phyloP scores from a whole-genome alignment of 2,888 invertebrate genomes.

The Rotaria magnacalcarata region DNA sequence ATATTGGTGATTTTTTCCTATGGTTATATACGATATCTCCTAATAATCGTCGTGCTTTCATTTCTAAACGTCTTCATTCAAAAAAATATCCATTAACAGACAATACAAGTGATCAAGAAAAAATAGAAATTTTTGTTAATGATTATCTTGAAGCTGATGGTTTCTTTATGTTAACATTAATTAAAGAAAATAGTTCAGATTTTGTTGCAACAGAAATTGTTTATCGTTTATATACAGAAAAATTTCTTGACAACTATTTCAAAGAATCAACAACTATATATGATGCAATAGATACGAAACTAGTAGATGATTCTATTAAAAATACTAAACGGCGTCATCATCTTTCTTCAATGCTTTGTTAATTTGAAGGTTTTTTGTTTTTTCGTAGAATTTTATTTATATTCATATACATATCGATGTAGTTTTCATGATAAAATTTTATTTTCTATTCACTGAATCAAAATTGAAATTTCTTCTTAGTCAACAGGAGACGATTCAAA shows the following conservation, averaged over 20 bases:
- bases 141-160: constrained; percentile 35
- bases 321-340: not conserved
- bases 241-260: not conserved
- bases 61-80: constrained; percentile 38
- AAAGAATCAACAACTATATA: not conserved
- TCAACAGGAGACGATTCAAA: too few species aligned
- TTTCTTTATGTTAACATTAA: constrained; percentile 8
- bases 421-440: too few species aligned
- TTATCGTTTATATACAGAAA: not conserved
- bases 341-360: not conserved
- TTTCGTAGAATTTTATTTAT: not conserved
- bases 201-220: constrained; percentile 23
- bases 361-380: not conserved
- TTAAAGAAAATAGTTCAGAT: constrained; percentile 28
- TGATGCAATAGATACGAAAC: not conserved
- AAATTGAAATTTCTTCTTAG: too few species aligned
- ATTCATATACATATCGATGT: too few species aligned
- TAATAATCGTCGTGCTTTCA: constrained; percentile 44
- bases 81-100: not conserved
- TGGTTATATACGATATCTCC: constrained; percentile 46
- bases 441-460: too few species aligned
- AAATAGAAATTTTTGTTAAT: not conserved
- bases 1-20: constrained; percentile 40
- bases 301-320: not conserved
- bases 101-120: not conserved